A percentile compares a stretch with the other conserved stretches of the same genome.
Conservation (phyloP, 2,888 invertebrate genomes). For the Polydrusus tereticollis region DNA sequence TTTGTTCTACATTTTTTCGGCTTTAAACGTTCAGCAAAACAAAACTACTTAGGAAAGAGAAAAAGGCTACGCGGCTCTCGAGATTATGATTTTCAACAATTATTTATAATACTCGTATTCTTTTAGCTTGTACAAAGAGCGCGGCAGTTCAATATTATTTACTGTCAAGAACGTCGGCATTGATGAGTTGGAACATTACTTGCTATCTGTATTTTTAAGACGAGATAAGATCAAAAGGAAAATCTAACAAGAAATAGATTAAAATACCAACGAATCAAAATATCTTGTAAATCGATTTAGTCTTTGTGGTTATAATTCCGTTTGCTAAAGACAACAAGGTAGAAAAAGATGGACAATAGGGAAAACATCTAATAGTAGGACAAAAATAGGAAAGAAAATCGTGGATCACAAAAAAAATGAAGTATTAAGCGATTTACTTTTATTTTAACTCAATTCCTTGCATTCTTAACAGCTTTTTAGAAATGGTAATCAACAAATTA, state of each 20-base stretch:
- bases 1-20: background rate
- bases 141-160: background rate
- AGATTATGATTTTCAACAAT: background rate
- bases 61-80: background rate
- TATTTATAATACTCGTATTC: background rate
- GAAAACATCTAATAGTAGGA: too few species aligned
- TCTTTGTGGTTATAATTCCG: background rate
- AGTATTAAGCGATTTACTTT: too few species aligned
- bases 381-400: too few species aligned
- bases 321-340: too few species aligned
- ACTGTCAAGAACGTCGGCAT: background rate
- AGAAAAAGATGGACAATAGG: too few species aligned
- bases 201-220: background rate
- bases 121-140: background rate
- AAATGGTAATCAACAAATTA: too few species aligned
- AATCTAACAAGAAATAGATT: slow-evolving; percentile 1
- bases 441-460: too few species aligned
- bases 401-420: too few species aligned
- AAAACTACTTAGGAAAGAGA: background rate
- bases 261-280: background rate
- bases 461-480: too few species aligned
- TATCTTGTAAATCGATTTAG: background rate
- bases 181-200: background rate
- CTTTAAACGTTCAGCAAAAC: background rate
- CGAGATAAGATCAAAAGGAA: background rate